A percentile compares a stretch with the other conserved stretches of the same genome.
Conservation (phyloP, 2,113 vertebrate genomes). For the Pardalotus punctatus region DNA sequence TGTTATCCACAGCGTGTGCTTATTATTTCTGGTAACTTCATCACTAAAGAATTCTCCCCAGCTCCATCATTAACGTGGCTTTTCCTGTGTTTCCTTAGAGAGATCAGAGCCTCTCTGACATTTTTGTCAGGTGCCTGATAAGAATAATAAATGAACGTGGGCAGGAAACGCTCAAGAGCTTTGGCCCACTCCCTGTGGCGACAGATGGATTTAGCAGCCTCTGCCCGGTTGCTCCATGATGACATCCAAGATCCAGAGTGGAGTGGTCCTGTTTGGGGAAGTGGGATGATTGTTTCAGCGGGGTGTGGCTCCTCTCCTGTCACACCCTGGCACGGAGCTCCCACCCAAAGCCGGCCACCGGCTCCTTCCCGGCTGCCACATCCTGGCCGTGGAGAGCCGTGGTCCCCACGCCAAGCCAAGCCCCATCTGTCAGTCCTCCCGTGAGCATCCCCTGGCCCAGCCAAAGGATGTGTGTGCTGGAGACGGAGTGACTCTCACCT, state of each 20-base stretch:
- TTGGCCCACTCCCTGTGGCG: rapidly evolving
- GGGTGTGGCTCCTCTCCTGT: neutral
- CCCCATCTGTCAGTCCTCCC: neutral
- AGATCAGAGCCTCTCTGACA: conserved; percentile 24
- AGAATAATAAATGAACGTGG: conserved; percentile 31
- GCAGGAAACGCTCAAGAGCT: neutral
- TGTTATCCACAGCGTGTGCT: neutral
- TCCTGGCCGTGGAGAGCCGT: neutral
- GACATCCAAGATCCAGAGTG: neutral
- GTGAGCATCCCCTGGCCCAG: neutral
- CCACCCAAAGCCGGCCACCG: neutral
- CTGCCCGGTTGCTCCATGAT: neutral
- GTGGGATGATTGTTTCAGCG: neutral
- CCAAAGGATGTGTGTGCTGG: neutral
- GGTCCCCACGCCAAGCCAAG: neutral
- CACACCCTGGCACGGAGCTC: neutral
- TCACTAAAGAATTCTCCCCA: conserved; percentile 35
- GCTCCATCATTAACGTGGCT: neutral
- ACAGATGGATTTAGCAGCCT: neutral
- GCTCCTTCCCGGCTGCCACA: neutral
- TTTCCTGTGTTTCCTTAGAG: conserved; percentile 48
- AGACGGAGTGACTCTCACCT: neutral
- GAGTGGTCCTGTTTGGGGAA: conserved; percentile 20
- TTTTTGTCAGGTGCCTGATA: conserved; percentile 40
- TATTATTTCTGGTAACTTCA: conserved; percentile 44